Evolutionary conservation across 2,888 invertebrate genomes (phyloP), one percentile per base, ranked within the genome.

Genomic region (Liopterus haemorrhoidalis): DNA sequence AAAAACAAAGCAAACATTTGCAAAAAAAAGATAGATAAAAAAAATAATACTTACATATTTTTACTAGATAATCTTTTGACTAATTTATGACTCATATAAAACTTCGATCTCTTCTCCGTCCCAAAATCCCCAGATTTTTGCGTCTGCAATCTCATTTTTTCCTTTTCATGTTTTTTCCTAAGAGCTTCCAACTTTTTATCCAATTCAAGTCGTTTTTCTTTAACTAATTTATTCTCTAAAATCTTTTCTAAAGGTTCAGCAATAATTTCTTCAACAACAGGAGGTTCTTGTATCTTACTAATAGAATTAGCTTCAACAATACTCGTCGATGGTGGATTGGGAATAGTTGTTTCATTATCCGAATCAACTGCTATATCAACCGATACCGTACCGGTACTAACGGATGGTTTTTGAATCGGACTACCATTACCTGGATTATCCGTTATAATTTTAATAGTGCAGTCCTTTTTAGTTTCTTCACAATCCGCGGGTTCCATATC

Each of bases 141-240:
- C 1, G 74, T 69, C 48, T 74, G 74, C 32, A 68, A 48, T 45
- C 81, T 78, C 28, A 74, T 61, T 59, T 77, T 78, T 57, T 85
- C 84, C 67, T 88, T 87, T 55, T 88, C 88, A 59, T 85, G 83
- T 57, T 89, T 90, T 61, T 87, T 82, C 41, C 83, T 74, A 46
- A 94, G 63, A 19, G 80, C 74, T 57, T 93, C 91, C 43, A 95
- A 66, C 62, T 94, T 93, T 62, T 92, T 89, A 42, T 92, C 88
- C 53, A 93, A 69, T 64, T 94, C 93, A 1, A 78, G 61, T 30
- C 82, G 78, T 61, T 90, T 89, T 58, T 93, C 92, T 42, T 81
- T 80, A 9, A 91, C 88, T 28, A 79, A 63, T 67, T 94, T 94
- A 62, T 82, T 79, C 4, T 85, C 83, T 59, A 89, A 75, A 14